Evolutionary conservation across 2,113 vertebrate genomes (phyloP).

Genomic region (Oxyura jamaicensis): DNA sequence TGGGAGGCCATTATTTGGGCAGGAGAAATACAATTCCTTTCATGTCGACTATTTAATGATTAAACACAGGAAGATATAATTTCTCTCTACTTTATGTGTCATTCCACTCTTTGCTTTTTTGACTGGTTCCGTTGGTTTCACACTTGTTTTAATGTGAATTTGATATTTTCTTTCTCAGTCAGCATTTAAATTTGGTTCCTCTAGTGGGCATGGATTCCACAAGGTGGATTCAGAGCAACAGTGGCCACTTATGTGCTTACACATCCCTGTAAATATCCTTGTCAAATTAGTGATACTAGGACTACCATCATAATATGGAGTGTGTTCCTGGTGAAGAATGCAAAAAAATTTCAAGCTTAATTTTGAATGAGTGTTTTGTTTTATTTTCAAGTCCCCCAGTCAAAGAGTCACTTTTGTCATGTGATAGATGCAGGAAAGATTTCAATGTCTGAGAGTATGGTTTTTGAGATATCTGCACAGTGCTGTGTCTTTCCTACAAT

Average conservation of each 20-base stretch:
- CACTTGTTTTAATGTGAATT: not conserved
- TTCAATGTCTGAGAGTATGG: not conserved
- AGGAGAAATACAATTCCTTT: not conserved
- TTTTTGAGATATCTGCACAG: not conserved
- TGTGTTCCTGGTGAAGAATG: not conserved
- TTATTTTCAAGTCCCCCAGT: not conserved
- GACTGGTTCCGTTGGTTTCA: not conserved
- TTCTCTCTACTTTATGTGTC: not conserved
- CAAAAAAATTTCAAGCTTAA: not conserved
- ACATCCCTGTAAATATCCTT: not conserved
- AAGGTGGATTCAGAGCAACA: not conserved
- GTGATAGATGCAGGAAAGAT: not conserved
- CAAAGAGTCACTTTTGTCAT: not conserved
- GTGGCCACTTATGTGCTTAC: not conserved
- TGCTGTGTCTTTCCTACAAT: not conserved
- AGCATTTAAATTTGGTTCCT: not conserved
- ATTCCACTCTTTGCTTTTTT: not conserved
- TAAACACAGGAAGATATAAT: not conserved
- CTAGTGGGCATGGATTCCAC: not conserved
- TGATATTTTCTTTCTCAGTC: not conserved
- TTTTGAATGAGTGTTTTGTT: not conserved
- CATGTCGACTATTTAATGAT: not conserved
- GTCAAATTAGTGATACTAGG: not conserved
- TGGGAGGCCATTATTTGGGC: not conserved
- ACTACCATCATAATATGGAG: not conserved